Evolutionary conservation across 2,888 invertebrate genomes (phyloP), one percentile per base, ranked within the genome.

Genomic region (Quadriops clusia): DNA sequence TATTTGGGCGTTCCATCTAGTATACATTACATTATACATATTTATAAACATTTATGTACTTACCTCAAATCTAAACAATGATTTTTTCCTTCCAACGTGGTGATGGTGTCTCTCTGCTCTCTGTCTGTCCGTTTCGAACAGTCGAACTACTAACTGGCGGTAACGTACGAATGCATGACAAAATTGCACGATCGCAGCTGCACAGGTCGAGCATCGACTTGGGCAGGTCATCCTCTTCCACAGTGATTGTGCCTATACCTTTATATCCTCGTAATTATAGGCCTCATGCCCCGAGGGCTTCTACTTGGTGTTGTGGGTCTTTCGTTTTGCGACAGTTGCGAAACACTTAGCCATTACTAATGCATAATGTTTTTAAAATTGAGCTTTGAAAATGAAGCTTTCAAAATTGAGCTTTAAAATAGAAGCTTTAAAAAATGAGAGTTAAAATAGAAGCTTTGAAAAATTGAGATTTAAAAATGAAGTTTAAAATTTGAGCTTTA

Each of bases 261-360:
- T 42, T 56, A 35, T 53, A 56, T 31, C 56, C 58, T 21, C 50
- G 53, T 39, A 51, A 54, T 35, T 60, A 53, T 41, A 46, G 57
- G 30, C 59, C 59, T 36, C 60, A 60, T 41, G 68, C 70, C 32
- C 66, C 70, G 22, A 67, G 74, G 45, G 73, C 75, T 36, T 72
- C 74, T 42, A 74, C 75, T 15, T 81, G 81, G 81, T 82, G 82
- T 60, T 81, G 82, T 22, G 34, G 80, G 55, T 73, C 76, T 45
- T 78, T 81, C 63, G 79, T 81, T 41, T 63, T 71, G 56, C 76
- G 77, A 60, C 79, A 81, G 47, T 72, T 81, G 63, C 73, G 74
- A 47, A 78, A 78, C 61, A 76, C 79, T 31, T 78, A 81, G 55
- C 76, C n/a, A n/a, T n/a, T n/a, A n/a, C n/a, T n/a, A n/a, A n/a